Evolutionary conservation across 2,113 vertebrate genomes (phyloP), one percentile per base, ranked within the genome.

Genomic region (Daphoenositta chrysoptera): DNA sequence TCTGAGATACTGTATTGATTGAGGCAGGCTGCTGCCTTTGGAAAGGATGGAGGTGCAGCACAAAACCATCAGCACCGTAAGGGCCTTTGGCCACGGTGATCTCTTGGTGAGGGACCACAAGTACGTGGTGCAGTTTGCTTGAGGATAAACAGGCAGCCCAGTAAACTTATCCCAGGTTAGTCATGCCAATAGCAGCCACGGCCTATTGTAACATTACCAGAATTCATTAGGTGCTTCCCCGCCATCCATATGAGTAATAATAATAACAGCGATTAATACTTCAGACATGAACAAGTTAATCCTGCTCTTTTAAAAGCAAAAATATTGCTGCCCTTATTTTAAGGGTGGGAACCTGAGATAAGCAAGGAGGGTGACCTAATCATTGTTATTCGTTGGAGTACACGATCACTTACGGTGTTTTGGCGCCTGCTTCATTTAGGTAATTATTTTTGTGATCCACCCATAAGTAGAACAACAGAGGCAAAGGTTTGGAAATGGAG

Each of bases 401-500:
- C 86, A 44, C 0, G 17, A 87, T 92, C 80, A 11, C 83, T 87
- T 86, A 48, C 0, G 6, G 83, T 89, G 76, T 91, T 95, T 73
- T n/a, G 94, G 86, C 2, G 1, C 91, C 91, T 84, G 69, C 27
- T 40, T 94, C 80, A 71, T 71, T 89, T 78, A 75, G 89, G 83
- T 93, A 97, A 97, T 97, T 96, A 81, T 58, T 96, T 95, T 78
- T 89, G 80, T n/a, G 83, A 94, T 78, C 93, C 95, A 75, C 96
- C 96, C 96, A 71, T 83, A 87, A 68, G 89, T 5, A 91, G 80
- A 92, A 84, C 54, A 93, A 94, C 89, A 93, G 82, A 64, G 37
- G 63, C 42, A 64, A 92, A 78, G 69, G 75, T 92, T 71, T 97
- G 86, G 89, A 95, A 95, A 95, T 23, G 20, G 44, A 54, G 39